phyloP scores from a whole-genome alignment of 2,113 vertebrate genomes.

The Carassius gibelio region DNA sequence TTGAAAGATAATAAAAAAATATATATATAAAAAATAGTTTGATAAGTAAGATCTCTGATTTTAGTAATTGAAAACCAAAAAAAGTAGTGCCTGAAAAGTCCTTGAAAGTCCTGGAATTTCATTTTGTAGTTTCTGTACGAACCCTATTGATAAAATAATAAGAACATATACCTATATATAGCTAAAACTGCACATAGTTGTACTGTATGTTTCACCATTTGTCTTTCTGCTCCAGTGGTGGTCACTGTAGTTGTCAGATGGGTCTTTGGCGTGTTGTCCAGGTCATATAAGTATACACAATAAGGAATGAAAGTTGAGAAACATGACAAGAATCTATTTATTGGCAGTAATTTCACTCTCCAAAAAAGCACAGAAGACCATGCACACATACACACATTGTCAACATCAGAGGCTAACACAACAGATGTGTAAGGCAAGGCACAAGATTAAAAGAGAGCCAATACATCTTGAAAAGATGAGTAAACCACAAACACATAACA shows the following conservation, averaged over 20 bases:
- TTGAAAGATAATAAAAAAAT: no score
- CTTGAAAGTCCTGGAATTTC: no score
- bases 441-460: conserved; percentile 56
- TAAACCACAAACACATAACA: conserved; percentile 12
- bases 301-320: neutral
- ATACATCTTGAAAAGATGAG: conserved; percentile 27
- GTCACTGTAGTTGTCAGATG: neutral
- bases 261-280: neutral
- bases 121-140: no score
- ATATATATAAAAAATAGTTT: no score
- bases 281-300: neutral
- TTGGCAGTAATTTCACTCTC: neutral
- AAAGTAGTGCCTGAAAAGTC: no score
- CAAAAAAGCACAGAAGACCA: neutral
- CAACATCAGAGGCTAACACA: neutral
- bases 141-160: no score
- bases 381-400: neutral
- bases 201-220: neutral
- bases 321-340: neutral
- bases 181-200: no score
- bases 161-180: no score
- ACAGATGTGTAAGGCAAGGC: neutral
- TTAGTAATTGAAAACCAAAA: no score
- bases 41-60: no score
- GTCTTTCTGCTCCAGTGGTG: neutral